A percentile compares a stretch with the other conserved stretches of the same genome.
Evolutionary conservation across 2,113 vertebrate species (phyloP).

Genomic region (Proteles cristata): DNA sequence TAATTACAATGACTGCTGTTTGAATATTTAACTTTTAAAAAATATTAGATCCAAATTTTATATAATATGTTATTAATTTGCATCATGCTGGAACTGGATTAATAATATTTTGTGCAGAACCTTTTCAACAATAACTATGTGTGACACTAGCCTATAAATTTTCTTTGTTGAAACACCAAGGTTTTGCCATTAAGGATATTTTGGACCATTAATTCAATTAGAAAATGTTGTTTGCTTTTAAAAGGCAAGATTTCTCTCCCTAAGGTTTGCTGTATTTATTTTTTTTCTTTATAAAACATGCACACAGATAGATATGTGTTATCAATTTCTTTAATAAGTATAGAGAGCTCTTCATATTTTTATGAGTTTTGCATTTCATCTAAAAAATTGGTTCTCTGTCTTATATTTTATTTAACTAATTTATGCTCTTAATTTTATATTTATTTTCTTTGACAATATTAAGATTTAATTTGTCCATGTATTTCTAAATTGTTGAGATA

Average conservation of each 20-base stretch:
- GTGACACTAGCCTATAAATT: not conserved
- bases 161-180: not conserved
- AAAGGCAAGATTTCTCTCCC: not conserved
- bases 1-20: not conserved
- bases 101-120: not conserved
- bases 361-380: not conserved
- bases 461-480: not conserved
- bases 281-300: not conserved
- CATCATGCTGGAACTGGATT: not conserved
- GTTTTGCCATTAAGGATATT: not conserved
- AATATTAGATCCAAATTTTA: not conserved
- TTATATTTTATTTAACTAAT: not conserved
- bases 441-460: not conserved
- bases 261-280: not conserved
- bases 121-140: not conserved
- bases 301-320: not conserved
- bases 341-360: not conserved
- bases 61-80: not conserved
- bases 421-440: not conserved
- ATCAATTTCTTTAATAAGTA: not conserved
- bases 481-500: not conserved
- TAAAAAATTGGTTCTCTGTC: not conserved
- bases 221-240: not conserved
- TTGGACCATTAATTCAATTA: not conserved
- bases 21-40: not conserved